Base-by-base conservation (phyloP, 1,140 invertebrate species). In the Neodiprion pinetum region DNA sequence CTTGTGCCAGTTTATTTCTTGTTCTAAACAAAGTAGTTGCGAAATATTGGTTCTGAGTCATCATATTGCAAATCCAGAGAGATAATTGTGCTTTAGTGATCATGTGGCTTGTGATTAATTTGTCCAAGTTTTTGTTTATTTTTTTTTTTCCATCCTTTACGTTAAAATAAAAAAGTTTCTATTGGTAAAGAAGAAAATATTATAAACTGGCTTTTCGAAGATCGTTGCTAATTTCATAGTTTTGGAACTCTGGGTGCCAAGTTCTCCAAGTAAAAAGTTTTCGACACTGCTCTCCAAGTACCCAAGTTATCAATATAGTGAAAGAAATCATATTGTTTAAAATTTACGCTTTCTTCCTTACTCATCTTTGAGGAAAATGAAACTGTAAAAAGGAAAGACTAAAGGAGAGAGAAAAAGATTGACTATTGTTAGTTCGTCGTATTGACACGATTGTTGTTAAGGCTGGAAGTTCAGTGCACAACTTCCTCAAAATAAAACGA, bases 1-100 rank as follows among this genome's bases (percentile, higher is more conserved):
- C 53, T 61, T 8, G 53, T 61, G 53, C 53, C 53, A 61, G 53
- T 61, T 61, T 61, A 61, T 61, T 17, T 61, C 53, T 61, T 61
- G 53, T 14, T 17, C 53, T 61, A 61, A 61, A 61, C 11, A 40
- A 40, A 2, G 5, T 40, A 40, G 28, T 5, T 40, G 28, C 28
- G 2, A 40, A 40, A 40, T 40, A 40, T 40, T 40, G 28, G 28
- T 40, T 40, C 28, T 40, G 28, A 40, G 28, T 40, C 28, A 40
- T 40, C 28, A 40, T 40, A 40, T 40, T 40, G 28, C 28, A 4
- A 61, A 12, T 61, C 11, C 53, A 61, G 53, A 40, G 28, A 61
- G 53, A 61, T 61, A 61, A 61, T 17, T 61, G 53, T 61, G 53
- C 28, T 61, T 61, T 61, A 61, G 53, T 61, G 53, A 61, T 61